Conservation (phyloP, 2,113 vertebrate species). For the Casuarius casuarius region DNA sequence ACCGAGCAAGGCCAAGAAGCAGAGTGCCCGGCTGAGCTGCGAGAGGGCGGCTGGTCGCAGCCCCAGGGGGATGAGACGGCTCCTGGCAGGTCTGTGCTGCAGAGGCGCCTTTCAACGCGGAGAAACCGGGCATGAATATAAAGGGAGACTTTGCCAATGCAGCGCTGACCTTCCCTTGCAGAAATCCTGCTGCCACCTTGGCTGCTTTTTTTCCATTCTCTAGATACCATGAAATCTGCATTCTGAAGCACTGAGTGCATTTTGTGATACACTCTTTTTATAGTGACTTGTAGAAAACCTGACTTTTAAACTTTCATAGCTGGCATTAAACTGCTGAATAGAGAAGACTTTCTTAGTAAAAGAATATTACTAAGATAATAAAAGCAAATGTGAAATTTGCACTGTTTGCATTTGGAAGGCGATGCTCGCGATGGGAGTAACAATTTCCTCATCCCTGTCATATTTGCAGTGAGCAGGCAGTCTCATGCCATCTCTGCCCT, state of each 20-base stretch:
- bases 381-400: not conserved
- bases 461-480: not conserved
- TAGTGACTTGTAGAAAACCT: not conserved
- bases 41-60: too few species aligned
- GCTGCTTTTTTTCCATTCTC: not conserved
- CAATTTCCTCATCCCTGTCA: not conserved
- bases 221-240: not conserved
- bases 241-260: rapidly evolving
- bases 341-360: not conserved
- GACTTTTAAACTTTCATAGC: rapidly evolving
- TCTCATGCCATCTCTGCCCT: not conserved
- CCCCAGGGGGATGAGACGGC: too few species aligned
- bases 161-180: not conserved
- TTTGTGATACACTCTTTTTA: not conserved
- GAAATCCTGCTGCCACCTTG: rapidly evolving
- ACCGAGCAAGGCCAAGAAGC: not conserved
- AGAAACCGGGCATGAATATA: rapidly evolving
- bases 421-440: not conserved
- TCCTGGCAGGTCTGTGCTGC: rapidly evolving
- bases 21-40: not conserved
- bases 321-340: not conserved
- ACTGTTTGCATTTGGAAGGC: not conserved
- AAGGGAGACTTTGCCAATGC: not conserved
- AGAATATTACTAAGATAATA: not conserved
- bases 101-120: rapidly evolving